A percentile compares a stretch with the other conserved stretches of the same genome.
Evolutionary conservation across 2,888 invertebrate genomes (phyloP).

Genomic region (Parapristionchus giblindavisi): DNA sequence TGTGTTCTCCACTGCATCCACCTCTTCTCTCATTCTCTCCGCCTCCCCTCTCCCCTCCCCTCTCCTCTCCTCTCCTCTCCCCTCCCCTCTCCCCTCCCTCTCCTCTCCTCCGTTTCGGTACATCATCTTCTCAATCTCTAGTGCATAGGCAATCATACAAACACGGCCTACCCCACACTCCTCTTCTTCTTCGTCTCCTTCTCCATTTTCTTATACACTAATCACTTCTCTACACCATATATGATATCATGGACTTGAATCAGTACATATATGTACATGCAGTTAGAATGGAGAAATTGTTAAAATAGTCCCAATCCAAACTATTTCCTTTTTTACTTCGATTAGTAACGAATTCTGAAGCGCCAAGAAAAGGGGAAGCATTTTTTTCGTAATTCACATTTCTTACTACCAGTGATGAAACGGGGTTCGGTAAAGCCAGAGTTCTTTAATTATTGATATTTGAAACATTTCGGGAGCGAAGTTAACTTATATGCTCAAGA

Average conservation of each 20-base stretch:
- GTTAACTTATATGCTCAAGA: too few species aligned
- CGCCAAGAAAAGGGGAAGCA: not conserved
- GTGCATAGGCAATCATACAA: not conserved
- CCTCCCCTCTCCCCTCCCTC: constrained; percentile 15
- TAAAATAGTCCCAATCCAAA: too few species aligned
- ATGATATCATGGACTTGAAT: too few species aligned
- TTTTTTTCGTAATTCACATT: too few species aligned
- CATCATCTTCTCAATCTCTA: constrained; percentile 14
- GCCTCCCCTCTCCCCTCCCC: not conserved
- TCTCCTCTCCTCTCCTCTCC: constrained; percentile 1
- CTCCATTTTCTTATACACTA: not conserved
- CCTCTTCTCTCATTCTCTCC: not conserved
- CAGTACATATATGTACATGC: not conserved
- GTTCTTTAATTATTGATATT: too few species aligned
- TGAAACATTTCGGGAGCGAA: too few species aligned
- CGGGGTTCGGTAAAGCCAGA: too few species aligned
- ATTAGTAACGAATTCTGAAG: too few species aligned
- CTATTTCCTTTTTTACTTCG: too few species aligned
- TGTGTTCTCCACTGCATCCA: too few species aligned
- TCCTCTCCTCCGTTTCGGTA: constrained; percentile 16
- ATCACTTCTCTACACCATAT: constrained; percentile 14
- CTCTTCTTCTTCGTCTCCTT: constrained; percentile 1
- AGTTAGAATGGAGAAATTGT: constrained; percentile 4
- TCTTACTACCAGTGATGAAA: too few species aligned
- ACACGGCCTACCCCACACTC: constrained; percentile 4